Evolutionary conservation across 2,888 invertebrate genomes (phyloP).

Genomic region (Resseliella maxima): DNA sequence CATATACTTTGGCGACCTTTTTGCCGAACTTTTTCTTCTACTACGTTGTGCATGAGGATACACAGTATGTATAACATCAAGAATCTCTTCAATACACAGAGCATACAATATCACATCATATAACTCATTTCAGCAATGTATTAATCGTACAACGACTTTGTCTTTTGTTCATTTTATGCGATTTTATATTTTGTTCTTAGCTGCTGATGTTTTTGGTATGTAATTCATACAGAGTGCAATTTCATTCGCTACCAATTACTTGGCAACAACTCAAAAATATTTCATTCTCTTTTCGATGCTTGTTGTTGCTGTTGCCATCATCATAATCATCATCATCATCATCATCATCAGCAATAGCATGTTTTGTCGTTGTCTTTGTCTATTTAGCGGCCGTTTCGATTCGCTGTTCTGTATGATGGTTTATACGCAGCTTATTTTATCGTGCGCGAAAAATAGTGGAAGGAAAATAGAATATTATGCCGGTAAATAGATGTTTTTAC

Average conservation of each 20-base stretch:
- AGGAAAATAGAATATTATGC: slow-evolving; percentile 2
- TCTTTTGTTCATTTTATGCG: slow-evolving; percentile 7
- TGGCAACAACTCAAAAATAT: slow-evolving; percentile 49
- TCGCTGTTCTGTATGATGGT: neutral
- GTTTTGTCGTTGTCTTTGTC: neutral
- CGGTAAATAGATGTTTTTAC: slow-evolving; percentile 6
- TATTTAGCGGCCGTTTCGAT: neutral
- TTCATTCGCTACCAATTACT: slow-evolving; percentile 41
- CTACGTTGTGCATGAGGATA: too few relatives aligned
- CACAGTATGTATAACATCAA: too few relatives aligned
- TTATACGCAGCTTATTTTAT: slow-evolving; percentile 16
- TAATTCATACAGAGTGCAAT: slow-evolving; percentile 16
- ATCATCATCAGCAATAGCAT: too few relatives aligned
- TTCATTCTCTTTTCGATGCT: neutral
- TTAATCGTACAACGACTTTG: slow-evolving; percentile 44
- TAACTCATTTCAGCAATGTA: too few relatives aligned
- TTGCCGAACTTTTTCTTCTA: neutral
- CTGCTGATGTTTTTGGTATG: slow-evolving; percentile 37
- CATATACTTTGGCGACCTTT: neutral
- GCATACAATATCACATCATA: too few relatives aligned
- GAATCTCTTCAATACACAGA: too few relatives aligned
- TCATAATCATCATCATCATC: neutral
- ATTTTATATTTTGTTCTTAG: neutral
- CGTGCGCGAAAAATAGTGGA: neutral
- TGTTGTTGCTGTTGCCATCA: neutral